Evolutionary conservation across 2,888 invertebrate species (phyloP), one percentile per base, ranked within the genome.

Genomic region (Nephrotoma appendiculata): DNA sequence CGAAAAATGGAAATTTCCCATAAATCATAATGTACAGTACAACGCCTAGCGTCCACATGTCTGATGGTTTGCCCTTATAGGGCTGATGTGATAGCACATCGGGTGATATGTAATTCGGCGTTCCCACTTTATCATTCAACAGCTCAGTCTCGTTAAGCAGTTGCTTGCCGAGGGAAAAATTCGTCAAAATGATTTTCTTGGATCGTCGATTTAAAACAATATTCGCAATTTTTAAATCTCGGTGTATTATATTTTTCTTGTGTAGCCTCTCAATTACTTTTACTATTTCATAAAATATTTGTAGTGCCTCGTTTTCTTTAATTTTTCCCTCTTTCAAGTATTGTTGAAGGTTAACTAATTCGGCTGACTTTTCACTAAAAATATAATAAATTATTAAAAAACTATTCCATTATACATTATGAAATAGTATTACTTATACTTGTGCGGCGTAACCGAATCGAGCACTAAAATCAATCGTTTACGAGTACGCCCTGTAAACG

Each of bases 41-140:
- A 19, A 96, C 96, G 0, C 96, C 96, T 2, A 96, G 90, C 0
- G 96, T 95, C 96, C 96, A 96, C 95, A 96, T 95, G 90, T 96
- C 96, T 0, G 95, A 95, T 0, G 96, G 96, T 90, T 96, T 96
- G 89, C 96, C 96, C 41, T 94, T 91, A 90, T 96, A 96, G 0
- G 96, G 95, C 89, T 95, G 95, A 88, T 95, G 95, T 91, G 94
- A 93, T 5, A 96, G 91, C 6, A 96, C 96, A 90, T 96, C 96
- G 0, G 96, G 96, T 1, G 96, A 96, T 88, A 96, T 96, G 90
- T 96, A 96, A 0, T 96, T 96, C 0, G 96, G 96, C 0, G 96
- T 96, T 1, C 93, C 93, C 85, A 94, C 90, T 90, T 94, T 94
- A 90, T 94, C 94, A 88, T 92, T 92, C 43, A 94, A 90, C 83